Percentiles rank a stretch among this genome's conserved stretches.
These are phyloP conservation scores for Furnarius figulus DNA, from an alignment of 2,113 vertebrate genomes.

Conservation along the genomic window DNA sequence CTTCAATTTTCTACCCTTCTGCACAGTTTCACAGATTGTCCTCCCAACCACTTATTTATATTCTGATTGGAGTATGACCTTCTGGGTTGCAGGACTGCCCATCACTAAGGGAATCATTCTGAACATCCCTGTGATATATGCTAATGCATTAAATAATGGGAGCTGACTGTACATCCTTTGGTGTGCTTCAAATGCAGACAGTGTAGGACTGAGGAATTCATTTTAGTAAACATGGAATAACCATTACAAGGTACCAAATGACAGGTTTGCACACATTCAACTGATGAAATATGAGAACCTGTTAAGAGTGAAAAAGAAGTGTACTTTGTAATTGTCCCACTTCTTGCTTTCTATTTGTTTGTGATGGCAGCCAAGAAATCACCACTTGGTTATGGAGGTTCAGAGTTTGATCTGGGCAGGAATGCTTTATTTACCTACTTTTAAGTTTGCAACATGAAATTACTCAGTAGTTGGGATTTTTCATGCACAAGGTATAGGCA, in stretches of 20 bases:
- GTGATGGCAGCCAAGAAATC: fast-evolving
- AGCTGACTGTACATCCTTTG: neutral
- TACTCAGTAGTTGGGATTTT: neutral
- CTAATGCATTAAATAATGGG: neutral
- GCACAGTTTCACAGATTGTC: neutral
- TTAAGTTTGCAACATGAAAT: neutral
- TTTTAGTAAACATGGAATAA: neutral
- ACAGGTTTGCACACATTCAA: neutral
- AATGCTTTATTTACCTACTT: neutral
- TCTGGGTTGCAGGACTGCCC: neutral
- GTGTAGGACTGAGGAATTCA: neutral
- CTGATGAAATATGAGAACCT: neutral
- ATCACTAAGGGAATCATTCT: neutral
- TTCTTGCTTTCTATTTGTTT: neutral
- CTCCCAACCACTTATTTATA: neutral
- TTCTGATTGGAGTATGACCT: neutral
- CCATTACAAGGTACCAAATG: neutral
- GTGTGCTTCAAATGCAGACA: neutral
- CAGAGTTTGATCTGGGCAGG: fast-evolving
- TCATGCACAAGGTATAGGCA: neutral
- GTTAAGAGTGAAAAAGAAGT: neutral
- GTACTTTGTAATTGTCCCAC: neutral
- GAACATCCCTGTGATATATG: neutral
- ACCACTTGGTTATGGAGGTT: fast-evolving
- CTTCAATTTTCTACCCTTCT: neutral